These are phyloP conservation scores for Agrochola circellaris DNA, from an alignment of 2,888 invertebrate genomes.

Conservation along the genomic window DNA sequence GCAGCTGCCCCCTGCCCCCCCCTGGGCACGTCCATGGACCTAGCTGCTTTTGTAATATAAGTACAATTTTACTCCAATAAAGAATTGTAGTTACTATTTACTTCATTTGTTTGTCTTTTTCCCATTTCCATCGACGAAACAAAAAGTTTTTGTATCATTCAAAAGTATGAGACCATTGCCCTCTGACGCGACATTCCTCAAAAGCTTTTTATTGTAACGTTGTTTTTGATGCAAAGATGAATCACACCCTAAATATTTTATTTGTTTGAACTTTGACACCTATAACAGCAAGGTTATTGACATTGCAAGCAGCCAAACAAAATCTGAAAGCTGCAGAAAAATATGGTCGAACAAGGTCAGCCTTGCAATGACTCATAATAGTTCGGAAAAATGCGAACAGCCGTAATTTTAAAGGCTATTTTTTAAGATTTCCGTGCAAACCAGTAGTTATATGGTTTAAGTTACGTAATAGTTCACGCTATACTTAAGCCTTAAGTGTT, in stretches of 20 bases:
- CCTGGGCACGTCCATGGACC: too few relatives aligned
- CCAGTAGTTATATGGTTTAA: conserved; percentile 10
- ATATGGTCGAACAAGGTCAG: neutral
- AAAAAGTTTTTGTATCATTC: neutral
- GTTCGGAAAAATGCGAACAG: neutral
- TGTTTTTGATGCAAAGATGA: conserved; percentile 12
- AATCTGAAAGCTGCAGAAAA: neutral
- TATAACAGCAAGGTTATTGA: conserved; percentile 1
- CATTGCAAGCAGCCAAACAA: conserved; percentile 6
- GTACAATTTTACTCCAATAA: neutral
- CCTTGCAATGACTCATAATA: conserved; percentile 17
- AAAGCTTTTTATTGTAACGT: neutral
- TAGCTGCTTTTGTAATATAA: neutral
- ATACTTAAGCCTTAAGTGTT: conserved; percentile 7
- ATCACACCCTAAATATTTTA: neutral
- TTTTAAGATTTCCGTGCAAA: conserved; percentile 36
- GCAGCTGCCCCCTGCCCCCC: too few relatives aligned
- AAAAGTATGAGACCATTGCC: neutral
- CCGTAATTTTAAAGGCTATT: conserved; percentile 17
- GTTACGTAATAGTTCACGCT: conserved; percentile 36
- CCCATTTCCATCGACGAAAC: too few relatives aligned
- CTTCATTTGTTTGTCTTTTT: neutral
- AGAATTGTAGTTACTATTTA: neutral
- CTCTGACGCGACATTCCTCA: conserved; percentile 17
- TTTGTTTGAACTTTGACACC: conserved; percentile 23